Percentiles rank a stretch among this genome's conserved stretches.
phyloP scores from a whole-genome alignment of 2,888 invertebrate genomes.

The Cybosia mesomella region DNA sequence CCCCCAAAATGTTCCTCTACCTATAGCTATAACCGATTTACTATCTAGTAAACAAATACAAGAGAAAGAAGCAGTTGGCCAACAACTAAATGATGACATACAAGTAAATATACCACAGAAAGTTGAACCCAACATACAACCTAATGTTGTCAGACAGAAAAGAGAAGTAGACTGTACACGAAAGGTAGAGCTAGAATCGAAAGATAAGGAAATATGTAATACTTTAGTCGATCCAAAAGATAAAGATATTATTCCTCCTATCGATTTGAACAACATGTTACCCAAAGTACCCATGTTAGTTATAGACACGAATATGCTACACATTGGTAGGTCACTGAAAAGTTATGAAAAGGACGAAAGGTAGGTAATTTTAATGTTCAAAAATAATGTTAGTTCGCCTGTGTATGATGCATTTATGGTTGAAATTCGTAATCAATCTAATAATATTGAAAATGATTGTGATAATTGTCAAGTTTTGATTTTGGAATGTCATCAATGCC shows the following conservation, averaged over 20 bases:
- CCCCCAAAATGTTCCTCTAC: slow-evolving; percentile 64
- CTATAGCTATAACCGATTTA: slow-evolving; percentile 61
- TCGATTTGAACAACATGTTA: slow-evolving; percentile 64
- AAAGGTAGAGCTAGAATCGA: slow-evolving; percentile 58
- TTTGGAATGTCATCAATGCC: not conserved
- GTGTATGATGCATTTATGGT: slow-evolving; percentile 18
- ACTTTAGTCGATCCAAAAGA: slow-evolving; percentile 48
- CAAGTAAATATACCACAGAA: slow-evolving; percentile 36
- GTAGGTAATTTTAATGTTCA: slow-evolving; percentile 37
- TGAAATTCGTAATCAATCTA: slow-evolving; percentile 5
- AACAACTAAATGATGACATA: slow-evolving; percentile 35
- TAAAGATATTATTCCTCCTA: slow-evolving; percentile 53
- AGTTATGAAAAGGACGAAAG: slow-evolving; percentile 62
- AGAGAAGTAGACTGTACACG: slow-evolving; percentile 74
- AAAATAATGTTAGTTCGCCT: not conserved
- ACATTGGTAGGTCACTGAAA: slow-evolving; percentile 73
- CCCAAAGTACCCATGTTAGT: slow-evolving; percentile 58
- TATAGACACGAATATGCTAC: slow-evolving; percentile 58
- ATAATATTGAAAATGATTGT: not conserved
- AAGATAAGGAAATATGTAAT: slow-evolving; percentile 71
- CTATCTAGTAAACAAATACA: slow-evolving; percentile 39
- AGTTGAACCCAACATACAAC: slow-evolving; percentile 31
- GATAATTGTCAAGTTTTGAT: not conserved
- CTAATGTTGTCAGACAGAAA: slow-evolving; percentile 61
- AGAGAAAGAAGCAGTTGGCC: slow-evolving; percentile 22